These are phyloP conservation scores for Bubo bubo DNA, from an alignment of 2,113 vertebrate species.

Conservation along the genomic window DNA sequence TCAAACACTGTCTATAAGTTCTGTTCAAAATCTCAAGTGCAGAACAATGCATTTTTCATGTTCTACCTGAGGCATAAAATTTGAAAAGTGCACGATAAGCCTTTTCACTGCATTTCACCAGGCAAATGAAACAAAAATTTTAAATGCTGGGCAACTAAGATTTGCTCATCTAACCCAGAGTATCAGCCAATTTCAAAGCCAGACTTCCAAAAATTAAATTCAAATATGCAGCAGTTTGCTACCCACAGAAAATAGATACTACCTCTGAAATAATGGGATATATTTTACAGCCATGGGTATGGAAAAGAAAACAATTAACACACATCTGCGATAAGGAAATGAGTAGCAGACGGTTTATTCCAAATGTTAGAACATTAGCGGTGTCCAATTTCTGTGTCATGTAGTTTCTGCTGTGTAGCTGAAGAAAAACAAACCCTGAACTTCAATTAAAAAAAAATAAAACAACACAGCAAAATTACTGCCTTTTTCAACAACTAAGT, in stretches of 20 bases:
- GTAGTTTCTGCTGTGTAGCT: conserved; percentile 60
- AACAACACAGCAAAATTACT: conserved; percentile 45
- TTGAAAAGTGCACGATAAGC: conserved; percentile 31
- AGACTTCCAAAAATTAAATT: conserved; percentile 48
- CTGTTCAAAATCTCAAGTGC: conserved; percentile 44
- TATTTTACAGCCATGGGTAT: conserved; percentile 52
- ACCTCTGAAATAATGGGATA: conserved; percentile 42
- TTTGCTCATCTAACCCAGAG: neutral
- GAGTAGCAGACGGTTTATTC: conserved; percentile 39
- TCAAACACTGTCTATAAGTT: conserved; percentile 27
- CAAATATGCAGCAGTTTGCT: conserved; percentile 43
- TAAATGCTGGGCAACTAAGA: conserved; percentile 3
- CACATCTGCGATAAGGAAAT: conserved; percentile 68
- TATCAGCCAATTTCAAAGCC: conserved; percentile 20
- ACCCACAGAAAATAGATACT: conserved; percentile 29
- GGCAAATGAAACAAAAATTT: conserved; percentile 12
- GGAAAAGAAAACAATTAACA: conserved; percentile 50
- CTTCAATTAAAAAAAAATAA: conserved; percentile 61
- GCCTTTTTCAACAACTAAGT: conserved; percentile 33
- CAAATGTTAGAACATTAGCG: conserved; percentile 54
- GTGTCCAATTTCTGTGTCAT: conserved; percentile 66
- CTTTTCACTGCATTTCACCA: neutral
- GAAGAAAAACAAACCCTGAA: conserved; percentile 60
- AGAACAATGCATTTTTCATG: conserved; percentile 46
- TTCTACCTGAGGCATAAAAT: conserved; percentile 15